Conservation (phyloP, 2,888 invertebrate genomes). For the Drosophila siamana region DNA sequence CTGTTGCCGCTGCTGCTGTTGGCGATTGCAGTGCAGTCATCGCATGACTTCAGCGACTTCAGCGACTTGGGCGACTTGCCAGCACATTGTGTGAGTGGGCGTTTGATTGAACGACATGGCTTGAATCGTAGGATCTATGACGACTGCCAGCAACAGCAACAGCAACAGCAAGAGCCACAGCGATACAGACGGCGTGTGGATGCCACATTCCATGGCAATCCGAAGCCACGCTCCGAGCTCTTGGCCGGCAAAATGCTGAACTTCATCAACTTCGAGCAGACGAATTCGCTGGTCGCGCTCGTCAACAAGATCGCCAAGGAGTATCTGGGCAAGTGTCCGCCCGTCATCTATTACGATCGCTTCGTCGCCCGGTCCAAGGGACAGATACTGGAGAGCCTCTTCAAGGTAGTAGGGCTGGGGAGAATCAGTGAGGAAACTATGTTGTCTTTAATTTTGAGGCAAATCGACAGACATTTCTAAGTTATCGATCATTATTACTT, state of each 20-base stretch:
- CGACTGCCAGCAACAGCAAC: constrained; percentile 38
- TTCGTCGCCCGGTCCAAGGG: constrained; percentile 87
- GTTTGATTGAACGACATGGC: constrained; percentile 49
- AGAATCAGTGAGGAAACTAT: too few species aligned
- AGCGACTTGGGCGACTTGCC: background rate
- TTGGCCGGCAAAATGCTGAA: constrained; percentile 86
- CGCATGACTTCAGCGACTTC: background rate
- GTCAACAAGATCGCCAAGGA: constrained; percentile 87
- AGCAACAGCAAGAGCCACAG: too few species aligned
- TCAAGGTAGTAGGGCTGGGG: constrained; percentile 83
- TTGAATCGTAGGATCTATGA: constrained; percentile 53
- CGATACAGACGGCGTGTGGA: constrained; percentile 85
- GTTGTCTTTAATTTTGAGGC: too few species aligned
- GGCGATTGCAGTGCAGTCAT: background rate
- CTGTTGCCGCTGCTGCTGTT: constrained; percentile 13
- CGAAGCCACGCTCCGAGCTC: constrained; percentile 87
- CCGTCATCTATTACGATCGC: constrained; percentile 89
- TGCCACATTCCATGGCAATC: constrained; percentile 87
- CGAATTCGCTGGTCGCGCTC: constrained; percentile 87
- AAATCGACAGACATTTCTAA: too few species aligned
- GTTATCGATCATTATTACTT: background rate
- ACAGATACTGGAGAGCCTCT: constrained; percentile 87
- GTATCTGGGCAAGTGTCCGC: constrained; percentile 88
- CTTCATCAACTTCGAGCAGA: constrained; percentile 85
- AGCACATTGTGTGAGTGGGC: constrained; percentile 48